A percentile compares a stretch with the other conserved stretches of the same genome.
Conservation (phyloP, 2,888 invertebrate genomes). For the Reticulitermes lucifugus region DNA sequence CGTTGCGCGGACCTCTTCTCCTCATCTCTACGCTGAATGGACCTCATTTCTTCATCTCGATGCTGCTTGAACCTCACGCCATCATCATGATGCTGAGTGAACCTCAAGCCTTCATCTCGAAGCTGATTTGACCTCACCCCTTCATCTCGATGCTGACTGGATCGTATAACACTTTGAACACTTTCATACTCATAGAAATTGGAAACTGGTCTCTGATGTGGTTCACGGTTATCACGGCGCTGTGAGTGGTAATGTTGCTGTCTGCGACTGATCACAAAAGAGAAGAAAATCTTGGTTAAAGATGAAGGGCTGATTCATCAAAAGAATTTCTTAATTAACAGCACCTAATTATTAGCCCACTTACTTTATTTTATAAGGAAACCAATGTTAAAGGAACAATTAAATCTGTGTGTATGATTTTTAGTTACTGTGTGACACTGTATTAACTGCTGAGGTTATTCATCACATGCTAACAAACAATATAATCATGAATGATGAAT, state of each 20-base stretch:
- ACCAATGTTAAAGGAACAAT: not conserved
- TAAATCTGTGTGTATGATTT: too few relatives aligned
- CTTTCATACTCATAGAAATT: slow-evolving; percentile 90
- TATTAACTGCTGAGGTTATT: too few relatives aligned
- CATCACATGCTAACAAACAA: too few relatives aligned
- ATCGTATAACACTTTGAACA: slow-evolving; percentile 70
- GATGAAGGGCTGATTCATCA: not conserved
- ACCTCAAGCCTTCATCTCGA: slow-evolving; percentile 20
- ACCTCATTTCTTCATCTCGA: slow-evolving; percentile 17
- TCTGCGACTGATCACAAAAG: slow-evolving; percentile 67
- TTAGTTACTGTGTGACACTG: too few relatives aligned
- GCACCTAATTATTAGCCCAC: too few relatives aligned
- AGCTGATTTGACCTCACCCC: slow-evolving; percentile 51
- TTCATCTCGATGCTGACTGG: slow-evolving; percentile 54
- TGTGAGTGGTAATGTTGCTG: slow-evolving; percentile 76
- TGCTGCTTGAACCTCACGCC: slow-evolving; percentile 36
- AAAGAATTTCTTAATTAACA: not conserved
- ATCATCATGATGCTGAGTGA: slow-evolving; percentile 33
- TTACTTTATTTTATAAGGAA: not conserved
- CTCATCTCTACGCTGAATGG: slow-evolving; percentile 33
- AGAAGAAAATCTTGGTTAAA: too few relatives aligned
- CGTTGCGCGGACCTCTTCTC: slow-evolving; percentile 2
- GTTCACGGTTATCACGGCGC: slow-evolving; percentile 68
- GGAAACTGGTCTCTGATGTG: slow-evolving; percentile 76
- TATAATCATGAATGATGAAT: too few relatives aligned